These are phyloP conservation scores for Neelides sp. DNA, from an alignment of 1,140 invertebrate genomes.

Conservation along the genomic window DNA sequence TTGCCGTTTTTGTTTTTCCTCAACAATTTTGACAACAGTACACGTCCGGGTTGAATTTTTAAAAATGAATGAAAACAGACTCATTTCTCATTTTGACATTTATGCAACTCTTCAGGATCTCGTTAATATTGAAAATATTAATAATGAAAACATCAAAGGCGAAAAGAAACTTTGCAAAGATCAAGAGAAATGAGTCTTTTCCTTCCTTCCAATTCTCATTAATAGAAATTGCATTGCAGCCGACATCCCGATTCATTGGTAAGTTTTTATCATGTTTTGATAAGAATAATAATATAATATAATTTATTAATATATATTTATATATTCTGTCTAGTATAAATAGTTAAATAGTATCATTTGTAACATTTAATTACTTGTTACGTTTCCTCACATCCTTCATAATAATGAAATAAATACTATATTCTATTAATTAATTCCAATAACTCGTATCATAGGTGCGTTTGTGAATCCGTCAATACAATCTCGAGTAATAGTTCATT, in stretches of 20 bases:
- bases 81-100: conserved; percentile 24
- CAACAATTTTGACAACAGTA: conserved; percentile 9
- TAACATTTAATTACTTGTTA: background rate
- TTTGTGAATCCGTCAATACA: background rate
- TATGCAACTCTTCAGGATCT: conserved; percentile 24
- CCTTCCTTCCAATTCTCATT: conserved; percentile 3
- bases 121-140: background rate
- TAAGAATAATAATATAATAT: background rate
- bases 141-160: background rate
- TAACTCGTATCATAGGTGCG: background rate
- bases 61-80: conserved; percentile 12
- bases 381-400: background rate
- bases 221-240: conserved; percentile 17
- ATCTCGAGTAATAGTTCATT: background rate
- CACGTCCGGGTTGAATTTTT: conserved; percentile 13
- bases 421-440: background rate
- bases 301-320: background rate
- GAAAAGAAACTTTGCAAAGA: background rate
- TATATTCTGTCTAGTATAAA: background rate
- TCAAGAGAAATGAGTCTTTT: conserved; percentile 19
- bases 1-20: conserved; percentile 24
- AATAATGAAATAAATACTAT: background rate
- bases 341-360: too few species aligned
- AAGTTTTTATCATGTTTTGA: conserved; percentile 17
- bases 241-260: conserved; percentile 13